Evolutionary conservation across 2,113 vertebrate species (phyloP), one percentile per base, ranked within the genome.

Genomic region (Nyctibius bracteatus): DNA sequence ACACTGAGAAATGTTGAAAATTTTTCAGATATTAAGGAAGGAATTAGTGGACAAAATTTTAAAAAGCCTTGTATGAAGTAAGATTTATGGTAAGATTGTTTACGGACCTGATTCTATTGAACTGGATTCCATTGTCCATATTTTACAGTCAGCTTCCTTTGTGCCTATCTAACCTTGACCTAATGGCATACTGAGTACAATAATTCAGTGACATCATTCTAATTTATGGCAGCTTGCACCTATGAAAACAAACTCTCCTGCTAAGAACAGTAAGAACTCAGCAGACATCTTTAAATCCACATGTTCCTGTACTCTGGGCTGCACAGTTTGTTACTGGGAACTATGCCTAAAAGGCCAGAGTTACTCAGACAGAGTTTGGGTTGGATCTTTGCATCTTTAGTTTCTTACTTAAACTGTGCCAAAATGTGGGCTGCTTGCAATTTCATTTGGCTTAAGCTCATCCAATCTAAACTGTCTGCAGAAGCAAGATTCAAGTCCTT

Each of bases 401-500:
- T 87, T 91, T 81, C 93, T 92, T 91, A 91, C 87, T 95, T 93
- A 92, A 89, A 81, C 89, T 37, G n/a, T 89, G 89, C 67, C 86
- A 95, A 71, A 81, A 86, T 88, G 49, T 88, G 63, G 44, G 63
- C 44, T 88, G 78, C 57, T 75, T 93, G 82, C 94, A 96, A 89
- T 97, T 97, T 92, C 72, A 95, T 97, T 97, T 97, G 95, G 95
- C 93, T n/a, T 81, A 84, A 91, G 27, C 68, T 96, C 91, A 95
- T 94, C 61, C 83, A 89, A 8, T 88, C 72, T 89, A 89, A 95
- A 73, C 74, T 86, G 78, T 94, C 86, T 89, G 54, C 66, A 82
- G 82, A 80, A 88, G 61, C 57, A 81, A 84, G 77, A 86, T 70
- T 59, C 59, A 86, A 84, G 81, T 67, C 77, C 68, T 83, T 91